phyloP scores from a whole-genome alignment of 2,797 vertebrate species.

The Brachyrhaphis roseni region DNA sequence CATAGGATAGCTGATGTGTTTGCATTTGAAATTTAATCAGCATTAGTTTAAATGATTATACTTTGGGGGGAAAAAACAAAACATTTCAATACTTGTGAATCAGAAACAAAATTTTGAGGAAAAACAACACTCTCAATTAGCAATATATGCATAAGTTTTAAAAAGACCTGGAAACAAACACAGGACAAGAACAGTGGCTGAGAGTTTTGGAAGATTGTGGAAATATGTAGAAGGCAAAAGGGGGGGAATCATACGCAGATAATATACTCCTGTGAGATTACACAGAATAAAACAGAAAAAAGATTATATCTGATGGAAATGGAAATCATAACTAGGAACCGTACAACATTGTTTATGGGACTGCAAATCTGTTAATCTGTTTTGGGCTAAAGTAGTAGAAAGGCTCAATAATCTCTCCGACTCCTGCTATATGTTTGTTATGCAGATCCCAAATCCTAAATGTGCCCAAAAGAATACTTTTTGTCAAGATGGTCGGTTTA shows the following conservation, averaged over 20 bases:
- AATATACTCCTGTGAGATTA: neutral
- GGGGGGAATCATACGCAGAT: neutral
- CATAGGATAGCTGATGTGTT: neutral
- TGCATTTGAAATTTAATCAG: neutral
- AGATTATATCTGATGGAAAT: neutral
- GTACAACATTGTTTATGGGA: neutral
- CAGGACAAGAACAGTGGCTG: neutral
- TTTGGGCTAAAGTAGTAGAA: neutral
- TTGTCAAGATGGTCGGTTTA: neutral
- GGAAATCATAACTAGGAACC: neutral
- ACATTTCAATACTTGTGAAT: neutral
- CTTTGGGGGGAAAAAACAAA: neutral
- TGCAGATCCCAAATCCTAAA: neutral
- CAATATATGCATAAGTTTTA: neutral
- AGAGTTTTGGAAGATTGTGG: accelerated
- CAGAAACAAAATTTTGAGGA: neutral
- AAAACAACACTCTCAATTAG: neutral
- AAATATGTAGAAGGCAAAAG: conserved; percentile 1
- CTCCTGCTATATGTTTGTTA: neutral
- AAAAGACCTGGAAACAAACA: neutral
- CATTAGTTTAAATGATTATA: neutral
- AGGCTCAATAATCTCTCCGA: neutral
- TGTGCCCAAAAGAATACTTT: neutral
- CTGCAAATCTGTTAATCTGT: neutral
- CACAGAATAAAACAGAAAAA: conserved; percentile 5